These are phyloP conservation scores for Pelochelys cantorii DNA, from an alignment of 2,797 vertebrate genomes.

Conservation along the genomic window DNA sequence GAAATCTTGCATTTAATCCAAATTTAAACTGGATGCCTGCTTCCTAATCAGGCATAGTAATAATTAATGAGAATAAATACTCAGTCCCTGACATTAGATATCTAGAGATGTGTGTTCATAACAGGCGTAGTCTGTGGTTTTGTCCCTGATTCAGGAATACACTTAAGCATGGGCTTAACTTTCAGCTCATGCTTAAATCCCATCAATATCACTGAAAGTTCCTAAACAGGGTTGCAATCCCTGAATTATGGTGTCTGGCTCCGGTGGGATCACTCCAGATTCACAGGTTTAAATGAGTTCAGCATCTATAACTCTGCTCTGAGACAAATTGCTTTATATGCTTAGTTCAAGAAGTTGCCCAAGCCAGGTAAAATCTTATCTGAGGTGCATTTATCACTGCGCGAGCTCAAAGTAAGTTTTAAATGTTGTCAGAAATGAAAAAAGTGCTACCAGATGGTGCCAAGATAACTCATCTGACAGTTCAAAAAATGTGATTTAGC, in stretches of 20 bases:
- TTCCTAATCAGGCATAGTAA: constrained; percentile 45
- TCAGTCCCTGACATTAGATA: background rate
- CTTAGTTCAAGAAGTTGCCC: constrained; percentile 82
- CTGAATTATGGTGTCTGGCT: background rate
- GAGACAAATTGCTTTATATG: constrained; percentile 79
- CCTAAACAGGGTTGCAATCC: background rate
- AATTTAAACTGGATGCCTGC: constrained; percentile 35
- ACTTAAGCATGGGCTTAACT: constrained; percentile 43
- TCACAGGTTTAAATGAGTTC: constrained; percentile 31
- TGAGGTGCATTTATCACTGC: constrained; percentile 84
- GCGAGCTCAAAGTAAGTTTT: constrained; percentile 86
- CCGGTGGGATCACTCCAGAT: constrained; percentile 31
- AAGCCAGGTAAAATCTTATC: constrained; percentile 81
- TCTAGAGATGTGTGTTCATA: constrained; percentile 51
- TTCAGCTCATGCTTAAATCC: background rate
- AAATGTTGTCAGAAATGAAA: constrained; percentile 85
- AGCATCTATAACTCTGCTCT: constrained; percentile 61
- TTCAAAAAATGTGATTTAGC: constrained; percentile 60
- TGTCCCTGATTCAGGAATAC: constrained; percentile 54
- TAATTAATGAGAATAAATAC: constrained; percentile 26
- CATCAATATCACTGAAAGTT: background rate
- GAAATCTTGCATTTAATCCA: constrained; percentile 34
- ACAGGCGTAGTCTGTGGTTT: constrained; percentile 30
- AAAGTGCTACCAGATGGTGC: constrained; percentile 82
- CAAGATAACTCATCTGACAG: constrained; percentile 68